Evolutionary conservation across 2,113 vertebrate genomes (phyloP).

Genomic region (Tychaedon coryphoeus): DNA sequence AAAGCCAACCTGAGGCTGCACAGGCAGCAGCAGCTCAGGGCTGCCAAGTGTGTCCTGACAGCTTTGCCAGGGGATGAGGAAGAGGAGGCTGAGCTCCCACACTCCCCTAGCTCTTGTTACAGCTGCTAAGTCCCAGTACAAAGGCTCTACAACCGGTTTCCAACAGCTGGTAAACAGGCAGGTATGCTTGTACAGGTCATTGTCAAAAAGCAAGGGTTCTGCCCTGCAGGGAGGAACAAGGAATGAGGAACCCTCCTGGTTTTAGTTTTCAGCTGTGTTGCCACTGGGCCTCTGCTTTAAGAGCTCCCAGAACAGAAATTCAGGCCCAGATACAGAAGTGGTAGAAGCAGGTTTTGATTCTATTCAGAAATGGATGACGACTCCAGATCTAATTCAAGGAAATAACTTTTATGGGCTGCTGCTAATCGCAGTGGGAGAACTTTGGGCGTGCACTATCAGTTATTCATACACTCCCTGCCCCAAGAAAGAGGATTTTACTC

Average conservation of each 20-base stretch:
- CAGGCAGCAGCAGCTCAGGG: background rate
- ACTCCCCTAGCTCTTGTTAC: background rate
- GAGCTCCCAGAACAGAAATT: background rate
- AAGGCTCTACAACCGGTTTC: background rate
- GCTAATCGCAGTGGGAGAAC: background rate
- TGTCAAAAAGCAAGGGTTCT: background rate
- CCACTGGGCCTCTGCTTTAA: background rate
- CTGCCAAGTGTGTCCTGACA: background rate
- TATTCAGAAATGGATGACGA: background rate
- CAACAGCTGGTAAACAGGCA: background rate
- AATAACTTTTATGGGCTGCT: background rate
- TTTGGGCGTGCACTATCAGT: background rate
- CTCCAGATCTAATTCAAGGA: background rate
- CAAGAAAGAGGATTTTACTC: background rate
- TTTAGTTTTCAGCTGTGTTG: background rate
- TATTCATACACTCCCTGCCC: background rate
- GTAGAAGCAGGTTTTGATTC: background rate
- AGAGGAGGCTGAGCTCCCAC: background rate
- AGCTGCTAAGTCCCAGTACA: background rate
- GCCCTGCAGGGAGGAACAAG: background rate
- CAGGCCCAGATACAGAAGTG: background rate
- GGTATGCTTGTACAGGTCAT: background rate
- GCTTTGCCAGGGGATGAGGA: background rate
- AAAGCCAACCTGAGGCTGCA: background rate
- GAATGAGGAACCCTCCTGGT: background rate